These are phyloP conservation scores for Venturia canescens DNA, from an alignment of 1,140 invertebrate species.

Conservation along the genomic window DNA sequence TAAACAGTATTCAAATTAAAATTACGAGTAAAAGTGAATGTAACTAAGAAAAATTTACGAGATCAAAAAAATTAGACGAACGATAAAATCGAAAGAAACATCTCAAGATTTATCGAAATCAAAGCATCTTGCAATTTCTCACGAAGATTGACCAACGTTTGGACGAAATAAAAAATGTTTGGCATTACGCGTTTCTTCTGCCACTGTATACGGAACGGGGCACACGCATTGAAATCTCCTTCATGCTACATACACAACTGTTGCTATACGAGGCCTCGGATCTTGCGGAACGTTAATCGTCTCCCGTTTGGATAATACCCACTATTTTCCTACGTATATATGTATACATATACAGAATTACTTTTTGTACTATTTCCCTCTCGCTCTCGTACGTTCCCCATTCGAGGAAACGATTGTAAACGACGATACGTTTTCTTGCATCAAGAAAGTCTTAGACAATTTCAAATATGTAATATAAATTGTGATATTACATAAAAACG, in stretches of 20 bases:
- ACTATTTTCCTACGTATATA: background rate
- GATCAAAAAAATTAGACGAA: no score
- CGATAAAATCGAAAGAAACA: no score
- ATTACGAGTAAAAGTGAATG: no score
- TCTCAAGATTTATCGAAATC: no score
- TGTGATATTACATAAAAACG: no score
- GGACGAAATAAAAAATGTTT: no score
- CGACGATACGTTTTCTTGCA: slow-evolving; percentile 1
- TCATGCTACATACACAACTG: background rate
- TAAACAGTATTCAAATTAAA: no score
- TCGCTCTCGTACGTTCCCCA: background rate
- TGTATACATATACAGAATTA: background rate
- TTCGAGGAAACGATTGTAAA: slow-evolving; percentile 25
- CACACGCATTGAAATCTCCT: slow-evolving; percentile 27
- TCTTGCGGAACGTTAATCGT: slow-evolving; percentile 33
- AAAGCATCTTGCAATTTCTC: no score
- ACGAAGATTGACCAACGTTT: no score
- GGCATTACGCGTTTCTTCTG: background rate
- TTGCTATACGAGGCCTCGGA: slow-evolving; percentile 18
- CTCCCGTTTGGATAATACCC: slow-evolving; percentile 26
- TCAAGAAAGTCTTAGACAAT: slow-evolving; percentile 3
- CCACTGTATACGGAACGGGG: background rate
- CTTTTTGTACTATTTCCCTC: background rate
- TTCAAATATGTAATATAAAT: background rate
- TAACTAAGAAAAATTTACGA: no score